phyloP scores from a whole-genome alignment of 2,888 invertebrate genomes.

The Euplexia lucipara region DNA sequence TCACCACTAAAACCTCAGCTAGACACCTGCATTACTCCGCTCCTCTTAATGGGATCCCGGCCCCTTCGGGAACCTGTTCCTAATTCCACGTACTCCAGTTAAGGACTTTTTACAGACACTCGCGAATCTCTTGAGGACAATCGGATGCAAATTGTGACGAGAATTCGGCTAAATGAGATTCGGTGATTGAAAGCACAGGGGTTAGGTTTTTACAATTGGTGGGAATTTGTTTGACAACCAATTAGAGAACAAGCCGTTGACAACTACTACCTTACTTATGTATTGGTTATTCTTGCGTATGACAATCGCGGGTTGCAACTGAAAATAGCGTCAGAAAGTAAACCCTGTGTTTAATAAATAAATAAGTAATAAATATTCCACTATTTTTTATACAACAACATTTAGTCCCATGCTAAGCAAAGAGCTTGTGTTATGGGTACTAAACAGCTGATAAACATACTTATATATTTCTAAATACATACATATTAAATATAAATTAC shows the following conservation, averaged over 20 bases:
- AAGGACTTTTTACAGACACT: constrained; percentile 86
- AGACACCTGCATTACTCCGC: constrained; percentile 76
- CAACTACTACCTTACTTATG: too few species aligned
- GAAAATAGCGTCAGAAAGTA: too few species aligned
- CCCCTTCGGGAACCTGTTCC: constrained; percentile 76
- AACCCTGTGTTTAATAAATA: too few species aligned
- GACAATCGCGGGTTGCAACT: too few species aligned
- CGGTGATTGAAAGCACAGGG: constrained; percentile 60
- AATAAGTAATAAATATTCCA: too few species aligned
- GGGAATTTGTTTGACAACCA: constrained; percentile 44
- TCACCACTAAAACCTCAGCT: constrained; percentile 63
- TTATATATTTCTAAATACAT: too few species aligned
- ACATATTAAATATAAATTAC: too few species aligned
- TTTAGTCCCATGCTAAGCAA: too few species aligned
- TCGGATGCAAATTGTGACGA: constrained; percentile 78
- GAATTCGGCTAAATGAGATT: constrained; percentile 73
- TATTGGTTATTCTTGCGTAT: too few species aligned
- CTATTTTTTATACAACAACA: too few species aligned
- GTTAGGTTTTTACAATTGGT: constrained; percentile 41
- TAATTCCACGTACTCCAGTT: constrained; percentile 81
- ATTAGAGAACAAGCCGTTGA: constrained; percentile 11
- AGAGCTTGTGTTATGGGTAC: too few species aligned
- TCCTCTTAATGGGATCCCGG: constrained; percentile 77
- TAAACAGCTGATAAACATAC: too few species aligned
- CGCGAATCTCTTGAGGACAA: constrained; percentile 81